Conservation (phyloP, 1,140 invertebrate genomes). For the Micrasema minimum region DNA sequence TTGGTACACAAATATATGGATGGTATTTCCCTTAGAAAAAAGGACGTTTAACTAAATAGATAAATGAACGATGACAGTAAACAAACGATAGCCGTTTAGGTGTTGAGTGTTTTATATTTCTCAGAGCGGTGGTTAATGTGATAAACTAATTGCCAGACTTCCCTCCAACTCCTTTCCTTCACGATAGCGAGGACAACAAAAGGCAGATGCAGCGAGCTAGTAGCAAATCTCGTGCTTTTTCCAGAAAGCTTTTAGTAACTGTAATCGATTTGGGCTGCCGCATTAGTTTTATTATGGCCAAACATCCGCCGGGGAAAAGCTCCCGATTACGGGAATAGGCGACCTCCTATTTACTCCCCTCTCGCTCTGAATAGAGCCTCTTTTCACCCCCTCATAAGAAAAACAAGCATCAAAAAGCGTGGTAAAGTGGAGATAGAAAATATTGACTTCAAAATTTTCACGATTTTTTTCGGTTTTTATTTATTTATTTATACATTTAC, state of each 20-base stretch:
- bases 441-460: no score
- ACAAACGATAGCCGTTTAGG: not conserved
- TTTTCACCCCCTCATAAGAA: conserved; percentile 18
- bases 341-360: conserved; percentile 15
- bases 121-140: not conserved
- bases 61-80: not conserved
- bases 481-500: no score
- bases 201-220: conserved; percentile 42
- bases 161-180: conserved; percentile 1
- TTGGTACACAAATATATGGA: no score
- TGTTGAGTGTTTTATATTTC: conserved; percentile 14
- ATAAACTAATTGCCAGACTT: conserved; percentile 23
- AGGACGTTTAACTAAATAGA: no score
- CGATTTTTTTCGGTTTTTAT: no score
- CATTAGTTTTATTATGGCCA: conserved; percentile 48
- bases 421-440: not conserved
- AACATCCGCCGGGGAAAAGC: conserved; percentile 37
- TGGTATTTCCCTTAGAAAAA: no score
- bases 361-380: not conserved
- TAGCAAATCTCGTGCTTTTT: conserved; percentile 30
- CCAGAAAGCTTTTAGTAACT: conserved; percentile 46
- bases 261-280: conserved; percentile 48
- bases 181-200: conserved; percentile 35
- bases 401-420: conserved; percentile 26
- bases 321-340: conserved; percentile 46